Evolutionary conservation across 2,797 vertebrate species (phyloP), one percentile per base, ranked within the genome.

Genomic region (Enteromius mattozi): DNA sequence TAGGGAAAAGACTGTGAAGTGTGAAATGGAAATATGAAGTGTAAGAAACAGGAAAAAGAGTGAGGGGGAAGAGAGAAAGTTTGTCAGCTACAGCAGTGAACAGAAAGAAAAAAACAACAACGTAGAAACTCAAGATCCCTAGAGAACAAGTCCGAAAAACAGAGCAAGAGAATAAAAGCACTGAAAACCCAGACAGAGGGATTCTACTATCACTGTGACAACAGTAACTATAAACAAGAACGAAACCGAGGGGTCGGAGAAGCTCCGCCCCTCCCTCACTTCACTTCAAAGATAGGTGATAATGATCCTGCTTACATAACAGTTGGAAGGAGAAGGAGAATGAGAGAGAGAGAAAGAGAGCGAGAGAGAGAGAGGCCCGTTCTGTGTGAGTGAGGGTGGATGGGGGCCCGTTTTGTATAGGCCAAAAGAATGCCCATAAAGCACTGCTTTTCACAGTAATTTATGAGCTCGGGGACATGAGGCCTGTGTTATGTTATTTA

Each of bases 281-380:
- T 45, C 14, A 81, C 78, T 66, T 84, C 78, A 81, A 84, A 84
- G 78, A 84, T 65, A 54, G 54, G 59, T 80, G 82, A 78, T 66
- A 78, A 84, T 85, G 74, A 85, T 80, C 68, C 42, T 4, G 19
- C 63, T 85, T 87, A 87, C 63, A 24, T 87, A 87, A 87, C 33
- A 56, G 13, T 45, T 33, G 47, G 71, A 63, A 12, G 47, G 12
- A 33, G 71, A 63, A 12, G 47, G 12, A 33, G 54, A 63, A 68
- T 17, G 47, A 72, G 42, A 79, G 45, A 49, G 24, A 77, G 65
- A 69, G 33, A 61, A 40, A 63, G 17, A 75, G 59, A 27, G 45
- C 13, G 21, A 69, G 76, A 49, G 74, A 54, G 42, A 78, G 78
- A 72, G 77, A 65, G 80, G 65, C 37, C 75, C 27, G 1, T 59